Percentiles rank a stretch among this genome's conserved stretches.
These are phyloP conservation scores for Mythimna albipuncta DNA, from an alignment of 2,888 invertebrate species.

Conservation along the genomic window DNA sequence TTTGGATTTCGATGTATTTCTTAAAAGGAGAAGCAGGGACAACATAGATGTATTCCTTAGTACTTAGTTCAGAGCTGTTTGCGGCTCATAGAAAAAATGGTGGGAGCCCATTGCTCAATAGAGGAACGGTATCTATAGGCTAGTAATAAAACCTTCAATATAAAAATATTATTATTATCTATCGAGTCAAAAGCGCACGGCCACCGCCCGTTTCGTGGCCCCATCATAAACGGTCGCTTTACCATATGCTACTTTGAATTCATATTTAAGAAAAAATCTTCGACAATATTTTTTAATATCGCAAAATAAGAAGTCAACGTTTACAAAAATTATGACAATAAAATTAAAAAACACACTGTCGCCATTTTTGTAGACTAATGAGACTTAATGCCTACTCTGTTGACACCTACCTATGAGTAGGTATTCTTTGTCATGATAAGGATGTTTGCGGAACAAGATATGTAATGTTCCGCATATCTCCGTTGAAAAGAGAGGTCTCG, in stretches of 20 bases:
- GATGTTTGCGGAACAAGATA: no score
- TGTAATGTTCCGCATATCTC: no score
- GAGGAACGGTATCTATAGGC: no score
- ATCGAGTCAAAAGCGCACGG: not conserved
- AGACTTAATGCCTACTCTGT: not conserved
- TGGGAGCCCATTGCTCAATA: no score
- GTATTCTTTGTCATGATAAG: not conserved
- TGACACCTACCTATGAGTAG: not conserved
- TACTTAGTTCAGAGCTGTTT: no score
- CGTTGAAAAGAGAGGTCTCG: no score
- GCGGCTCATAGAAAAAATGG: no score
- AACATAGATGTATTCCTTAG: no score
- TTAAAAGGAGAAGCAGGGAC: no score
- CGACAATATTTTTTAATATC: constrained; percentile 29
- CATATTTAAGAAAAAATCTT: constrained; percentile 40
- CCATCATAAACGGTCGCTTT: constrained; percentile 23
- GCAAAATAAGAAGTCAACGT: constrained; percentile 43
- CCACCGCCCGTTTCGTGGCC: constrained; percentile 26
- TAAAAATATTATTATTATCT: not conserved
- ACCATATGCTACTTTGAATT: constrained; percentile 48
- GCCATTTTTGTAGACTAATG: not conserved
- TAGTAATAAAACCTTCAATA: not conserved
- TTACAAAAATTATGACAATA: constrained; percentile 22
- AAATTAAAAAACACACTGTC: constrained; percentile 9
- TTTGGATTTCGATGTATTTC: no score